Evolutionary conservation across 2,797 vertebrate species (phyloP), one percentile per base, ranked within the genome.

Genomic region (Centroberyx gerrardi): DNA sequence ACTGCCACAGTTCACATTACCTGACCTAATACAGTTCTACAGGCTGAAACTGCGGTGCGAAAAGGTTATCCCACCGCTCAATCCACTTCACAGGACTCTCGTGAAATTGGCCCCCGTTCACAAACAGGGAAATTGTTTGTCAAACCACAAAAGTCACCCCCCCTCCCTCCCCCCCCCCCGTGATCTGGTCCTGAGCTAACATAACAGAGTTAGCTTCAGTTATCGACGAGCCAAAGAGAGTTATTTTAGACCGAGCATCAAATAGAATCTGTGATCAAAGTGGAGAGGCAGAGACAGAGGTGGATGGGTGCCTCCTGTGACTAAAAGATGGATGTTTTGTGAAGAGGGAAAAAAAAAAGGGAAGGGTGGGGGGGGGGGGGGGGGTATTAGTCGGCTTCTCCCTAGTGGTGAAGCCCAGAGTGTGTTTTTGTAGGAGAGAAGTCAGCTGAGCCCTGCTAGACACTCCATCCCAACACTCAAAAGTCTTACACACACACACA

Each of bases 201-300:
- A 76, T 77, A 91, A 90, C 92, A 82, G 83, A 87, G 89, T 90
- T 88, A 83, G 87, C 83, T 84, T 72, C 76, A 76, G 87, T 87
- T 92, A 92, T 93, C 88, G 90, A 94, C 90, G 87, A 91, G 86
- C 84, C 84, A 78, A 69, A 81, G 74, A 84, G 82, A 91, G 91
- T 85, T 90, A 92, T 93, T 94, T 92, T 90, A 91, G 87, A 91
- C 72, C 82, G 86, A 78, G 87, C 88, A 93, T 94, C 93, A 95
- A 94, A 94, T 92, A 80, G 93, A 94, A 93, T 94, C 76, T 48
- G 86, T 92, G 89, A 94, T 95, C 91, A 95, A 94, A 94, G 93
- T 76, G 64, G 84, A 86, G 64, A 72, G 51, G 86, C 83, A 76
- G 84, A 90, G 79, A 86, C 83, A 82, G 84, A 91, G 88, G 89